A percentile compares a stretch with the other conserved stretches of the same genome.
Conservation (phyloP, 2,797 vertebrate species). For the Hipposideros larvatus region DNA sequence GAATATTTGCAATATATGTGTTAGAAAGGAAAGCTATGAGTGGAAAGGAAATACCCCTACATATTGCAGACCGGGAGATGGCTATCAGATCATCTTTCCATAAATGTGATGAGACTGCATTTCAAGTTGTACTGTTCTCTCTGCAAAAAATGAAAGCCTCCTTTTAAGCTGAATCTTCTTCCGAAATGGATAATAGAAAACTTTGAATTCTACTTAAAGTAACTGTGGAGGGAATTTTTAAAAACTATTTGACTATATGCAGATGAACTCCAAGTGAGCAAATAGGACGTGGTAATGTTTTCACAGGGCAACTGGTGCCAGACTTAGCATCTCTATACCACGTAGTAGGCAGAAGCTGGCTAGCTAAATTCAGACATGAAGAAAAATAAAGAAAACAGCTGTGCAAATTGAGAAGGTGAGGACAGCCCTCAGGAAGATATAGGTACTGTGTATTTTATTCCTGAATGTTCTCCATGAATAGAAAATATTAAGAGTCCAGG, state of each 20-base stretch:
- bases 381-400: background rate
- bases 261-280: constrained; percentile 21
- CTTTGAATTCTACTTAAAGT: constrained; percentile 33
- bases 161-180: constrained; percentile 61
- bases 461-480: background rate
- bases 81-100: constrained; percentile 5
- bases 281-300: constrained; percentile 53
- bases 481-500: background rate
- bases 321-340: background rate
- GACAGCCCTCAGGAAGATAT: background rate
- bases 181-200: background rate
- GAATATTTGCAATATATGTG: constrained; percentile 43
- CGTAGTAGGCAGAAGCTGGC: background rate
- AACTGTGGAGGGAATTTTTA: constrained; percentile 40
- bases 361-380: background rate
- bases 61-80: background rate
- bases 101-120: constrained; percentile 35
- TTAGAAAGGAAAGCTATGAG: constrained; percentile 67
- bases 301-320: background rate
- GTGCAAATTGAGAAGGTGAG: background rate
- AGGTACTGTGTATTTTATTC: background rate
- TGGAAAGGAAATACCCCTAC: constrained; percentile 29
- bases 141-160: constrained; percentile 59
- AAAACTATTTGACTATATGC: background rate
- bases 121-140: background rate